Evolutionary conservation across 2,888 invertebrate genomes (phyloP), one percentile per base, ranked within the genome.

Genomic region (Stenodera caucasica): DNA sequence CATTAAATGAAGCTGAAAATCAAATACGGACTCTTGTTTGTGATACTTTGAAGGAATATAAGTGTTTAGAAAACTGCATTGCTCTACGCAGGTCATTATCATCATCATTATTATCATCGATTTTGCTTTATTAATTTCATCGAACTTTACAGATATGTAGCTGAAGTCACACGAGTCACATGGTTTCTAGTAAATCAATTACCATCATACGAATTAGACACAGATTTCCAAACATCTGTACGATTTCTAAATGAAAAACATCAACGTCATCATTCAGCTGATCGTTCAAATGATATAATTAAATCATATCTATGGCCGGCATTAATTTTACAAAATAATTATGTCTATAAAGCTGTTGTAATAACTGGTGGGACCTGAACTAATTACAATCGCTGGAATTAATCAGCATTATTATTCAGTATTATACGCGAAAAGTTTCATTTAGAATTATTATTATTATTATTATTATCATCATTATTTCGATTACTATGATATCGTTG

Each of bases 1-100:
- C 88, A 4, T 81, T 89, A 54, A 85, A 84, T 3, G 89, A 89
- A 61, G 87, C 87, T 3, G 89, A 89, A 75, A 81, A 86, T 55
- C 87, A 88, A 63, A 89, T 89, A 14, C 81, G 86, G 30, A 67
- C 72, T 35, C 68, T 79, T 50, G 77, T 98, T 66, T 88, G 94
- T 80, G 90, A 90, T 67, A 96, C 96, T 0, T 84, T 98, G 15
- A 94, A 93, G 75, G 97, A 97, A 82, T 98, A 96, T 81, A 94
- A 95, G 32, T 92, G 94, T 78, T 84, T 98, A 73, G 90, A 90
- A 68, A 82, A 85, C 0, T 96, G 94, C 77, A 84, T 85, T 0
- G 89, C 91, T 29, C 84, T 97, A 58, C 86, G 89, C 72, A 87
- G 88, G 59, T 61, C 18, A 55, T 29, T 51, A 18, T 32, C 29